These are phyloP conservation scores for Archaeoteleia sp. DNA, from an alignment of 2,888 invertebrate species.

Conservation along the genomic window DNA sequence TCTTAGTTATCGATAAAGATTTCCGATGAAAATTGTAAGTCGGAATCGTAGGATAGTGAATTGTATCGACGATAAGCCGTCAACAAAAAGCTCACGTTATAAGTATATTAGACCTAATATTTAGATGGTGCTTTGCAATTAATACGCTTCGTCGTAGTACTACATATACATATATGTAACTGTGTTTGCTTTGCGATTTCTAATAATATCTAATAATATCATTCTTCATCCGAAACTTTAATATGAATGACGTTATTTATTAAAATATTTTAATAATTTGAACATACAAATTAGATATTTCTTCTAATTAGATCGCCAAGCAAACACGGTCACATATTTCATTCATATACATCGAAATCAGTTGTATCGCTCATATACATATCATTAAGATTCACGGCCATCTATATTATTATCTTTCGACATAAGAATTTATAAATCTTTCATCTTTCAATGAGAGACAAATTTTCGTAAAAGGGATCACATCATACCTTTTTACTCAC, in stretches of 20 bases:
- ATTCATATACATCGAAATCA: constrained; percentile 64
- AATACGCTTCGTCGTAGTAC: constrained; percentile 63
- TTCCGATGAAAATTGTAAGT: constrained; percentile 53
- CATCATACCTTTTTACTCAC: too few species aligned
- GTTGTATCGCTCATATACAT: constrained; percentile 40
- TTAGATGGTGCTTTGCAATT: constrained; percentile 66
- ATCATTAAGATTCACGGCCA: constrained; percentile 31
- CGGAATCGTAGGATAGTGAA: constrained; percentile 45
- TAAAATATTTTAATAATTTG: too few species aligned
- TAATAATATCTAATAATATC: too few species aligned
- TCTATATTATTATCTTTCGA: constrained; percentile 1
- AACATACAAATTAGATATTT: too few species aligned
- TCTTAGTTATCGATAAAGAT: constrained; percentile 54
- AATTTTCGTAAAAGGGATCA: too few species aligned
- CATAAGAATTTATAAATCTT: constrained; percentile 21
- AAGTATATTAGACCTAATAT: constrained; percentile 57
- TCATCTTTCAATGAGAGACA: too few species aligned
- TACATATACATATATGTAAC: constrained; percentile 23
- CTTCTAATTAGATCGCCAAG: constrained; percentile 27
- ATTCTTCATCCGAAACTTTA: too few species aligned
- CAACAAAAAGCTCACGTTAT: constrained; percentile 54
- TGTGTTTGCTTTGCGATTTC: constrained; percentile 16
- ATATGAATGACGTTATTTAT: too few species aligned
- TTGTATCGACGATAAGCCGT: constrained; percentile 26
- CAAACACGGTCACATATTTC: constrained; percentile 50